These are phyloP conservation scores for Agrochola macilenta DNA, from an alignment of 2,888 invertebrate species.

Conservation along the genomic window DNA sequence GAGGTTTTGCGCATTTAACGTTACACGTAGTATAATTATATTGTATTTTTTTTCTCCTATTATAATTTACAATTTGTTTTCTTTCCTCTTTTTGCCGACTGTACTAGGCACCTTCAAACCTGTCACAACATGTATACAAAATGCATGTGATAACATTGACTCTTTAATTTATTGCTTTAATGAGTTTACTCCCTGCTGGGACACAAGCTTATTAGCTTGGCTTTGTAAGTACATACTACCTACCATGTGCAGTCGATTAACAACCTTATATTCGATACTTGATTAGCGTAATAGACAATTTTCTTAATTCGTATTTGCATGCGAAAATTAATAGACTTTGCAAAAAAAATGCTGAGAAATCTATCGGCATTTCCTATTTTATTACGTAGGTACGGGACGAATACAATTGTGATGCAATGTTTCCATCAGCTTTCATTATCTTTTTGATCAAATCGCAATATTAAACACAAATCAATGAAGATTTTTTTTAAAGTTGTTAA, in stretches of 20 bases:
- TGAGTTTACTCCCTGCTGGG: conserved; percentile 41
- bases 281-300: neutral
- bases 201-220: conserved; percentile 27
- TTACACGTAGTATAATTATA: too few relatives aligned
- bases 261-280: neutral
- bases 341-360: too few relatives aligned
- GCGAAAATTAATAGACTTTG: too few relatives aligned
- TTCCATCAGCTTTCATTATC: neutral
- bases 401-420: neutral
- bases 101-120: neutral
- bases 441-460: too few relatives aligned
- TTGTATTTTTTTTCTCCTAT: neutral
- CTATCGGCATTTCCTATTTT: too few relatives aligned
- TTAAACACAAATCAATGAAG: neutral
- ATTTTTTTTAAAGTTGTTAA: neutral
- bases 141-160: conserved; percentile 22
- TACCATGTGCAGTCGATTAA: conserved; percentile 4
- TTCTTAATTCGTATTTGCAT: neutral
- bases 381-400: neutral
- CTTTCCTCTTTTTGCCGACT: neutral
- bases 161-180: conserved; percentile 53
- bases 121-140: conserved; percentile 14
- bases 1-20: too few relatives aligned
- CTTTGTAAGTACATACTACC: neutral
- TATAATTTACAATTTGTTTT: neutral